These are phyloP conservation scores for Cyaniris semiargus DNA, from an alignment of 2,888 invertebrate genomes.

Conservation along the genomic window DNA sequence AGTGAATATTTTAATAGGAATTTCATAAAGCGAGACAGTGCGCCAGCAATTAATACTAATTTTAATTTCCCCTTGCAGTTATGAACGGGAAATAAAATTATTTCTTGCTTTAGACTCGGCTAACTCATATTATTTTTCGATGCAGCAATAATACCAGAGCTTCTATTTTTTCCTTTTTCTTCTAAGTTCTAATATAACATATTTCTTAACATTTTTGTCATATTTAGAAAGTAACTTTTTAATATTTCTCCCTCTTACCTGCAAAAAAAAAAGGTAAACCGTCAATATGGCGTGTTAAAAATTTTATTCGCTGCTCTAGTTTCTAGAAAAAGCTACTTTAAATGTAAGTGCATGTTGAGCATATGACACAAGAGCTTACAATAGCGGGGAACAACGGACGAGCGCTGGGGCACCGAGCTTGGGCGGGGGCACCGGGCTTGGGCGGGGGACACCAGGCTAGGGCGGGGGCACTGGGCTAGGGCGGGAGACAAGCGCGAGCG, in stretches of 20 bases:
- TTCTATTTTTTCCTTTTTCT: not conserved
- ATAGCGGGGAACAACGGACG: conserved; percentile 6
- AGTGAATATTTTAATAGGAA: conserved; percentile 2
- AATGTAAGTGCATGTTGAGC: conserved; percentile 11
- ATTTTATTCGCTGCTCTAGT: not conserved
- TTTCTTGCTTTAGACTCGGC: not conserved
- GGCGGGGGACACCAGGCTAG: not conserved
- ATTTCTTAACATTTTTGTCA: not conserved
- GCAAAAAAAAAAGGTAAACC: not conserved
- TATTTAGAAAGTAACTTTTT: too few relatives aligned
- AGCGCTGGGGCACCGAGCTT: not conserved
- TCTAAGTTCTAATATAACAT: too few relatives aligned
- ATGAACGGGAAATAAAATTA: not conserved
- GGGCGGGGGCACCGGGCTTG: not conserved
- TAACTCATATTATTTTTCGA: not conserved
- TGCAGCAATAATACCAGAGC: not conserved
- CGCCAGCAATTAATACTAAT: conserved; percentile 17
- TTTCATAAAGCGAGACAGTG: conserved; percentile 6
- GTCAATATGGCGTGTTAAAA: not conserved
- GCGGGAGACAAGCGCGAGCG: not conserved
- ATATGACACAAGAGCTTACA: conserved; percentile 7
- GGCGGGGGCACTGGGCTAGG: not conserved
- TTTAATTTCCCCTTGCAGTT: not conserved
- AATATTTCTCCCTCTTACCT: not conserved
- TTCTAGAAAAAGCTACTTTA: conserved; percentile 20